Conservation (phyloP, 1,140 invertebrate genomes). For the Drosophila serrata region DNA sequence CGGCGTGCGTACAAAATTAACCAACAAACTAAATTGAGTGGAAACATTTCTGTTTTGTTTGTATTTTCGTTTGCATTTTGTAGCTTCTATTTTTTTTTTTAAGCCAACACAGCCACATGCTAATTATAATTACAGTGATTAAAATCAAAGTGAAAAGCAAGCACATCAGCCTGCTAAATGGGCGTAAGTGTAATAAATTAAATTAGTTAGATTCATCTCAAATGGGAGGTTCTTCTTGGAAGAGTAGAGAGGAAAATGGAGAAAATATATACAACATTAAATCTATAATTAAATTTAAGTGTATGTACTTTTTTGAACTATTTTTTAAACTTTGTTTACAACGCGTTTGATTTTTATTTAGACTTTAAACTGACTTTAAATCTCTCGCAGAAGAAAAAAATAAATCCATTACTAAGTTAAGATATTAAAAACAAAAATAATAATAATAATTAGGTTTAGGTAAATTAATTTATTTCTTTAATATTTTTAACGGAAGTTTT, state of each 20-base stretch:
- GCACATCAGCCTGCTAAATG: constrained; percentile 15
- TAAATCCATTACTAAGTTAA: not conserved
- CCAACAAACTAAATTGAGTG: constrained; percentile 73
- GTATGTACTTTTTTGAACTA: not conserved
- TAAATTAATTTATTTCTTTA: too few relatives aligned
- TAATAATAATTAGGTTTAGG: too few relatives aligned
- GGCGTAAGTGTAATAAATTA: constrained; percentile 8
- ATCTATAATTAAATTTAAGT: not conserved
- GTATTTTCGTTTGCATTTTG: constrained; percentile 5
- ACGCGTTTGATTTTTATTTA: not conserved
- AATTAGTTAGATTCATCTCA: constrained; percentile 3
- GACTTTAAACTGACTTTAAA: not conserved
- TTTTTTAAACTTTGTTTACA: not conserved
- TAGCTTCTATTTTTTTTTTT: not conserved
- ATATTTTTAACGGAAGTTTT: too few relatives aligned
- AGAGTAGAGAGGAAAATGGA: not conserved
- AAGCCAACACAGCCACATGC: constrained; percentile 26
- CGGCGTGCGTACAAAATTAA: constrained; percentile 60
- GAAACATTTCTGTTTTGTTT: constrained; percentile 55
- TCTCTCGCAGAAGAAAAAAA: not conserved
- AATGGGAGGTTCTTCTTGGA: constrained; percentile 1
- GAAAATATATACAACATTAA: not conserved
- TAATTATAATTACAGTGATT: constrained; percentile 68
- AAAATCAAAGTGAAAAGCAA: constrained; percentile 38
- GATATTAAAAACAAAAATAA: too few relatives aligned